Evolutionary conservation across 2,888 invertebrate genomes (phyloP), one percentile per base, ranked within the genome.

Genomic region (Willowsia nigromaculata): DNA sequence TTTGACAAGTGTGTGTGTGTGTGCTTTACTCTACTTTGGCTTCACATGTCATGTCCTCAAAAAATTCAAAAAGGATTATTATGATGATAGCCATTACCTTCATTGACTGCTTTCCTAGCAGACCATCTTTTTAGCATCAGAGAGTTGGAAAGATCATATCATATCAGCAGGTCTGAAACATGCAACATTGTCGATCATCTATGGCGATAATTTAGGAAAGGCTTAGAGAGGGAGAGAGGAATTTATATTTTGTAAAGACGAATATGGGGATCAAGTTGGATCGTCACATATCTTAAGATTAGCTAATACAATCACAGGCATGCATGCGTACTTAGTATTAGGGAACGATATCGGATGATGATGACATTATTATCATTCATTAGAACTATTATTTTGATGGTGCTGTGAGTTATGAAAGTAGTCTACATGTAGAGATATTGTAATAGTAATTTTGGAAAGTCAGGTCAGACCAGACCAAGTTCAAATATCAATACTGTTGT

Each of bases 21-120:
- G 33, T 65, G 37, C 65, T 65, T 65, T 65, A 65, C 65, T 65
- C 65, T 9, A 65, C 33, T 65, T 62, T 37, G 27, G 33, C 33
- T 30, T 65, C 65, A 33, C 65, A 65, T 33, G 65, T 65, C 65
- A 65, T 37, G 65, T 65, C 30, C n/a, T n/a, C 22, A 65, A 37
- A 33, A 11, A n/a, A n/a, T 30, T 65, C 18, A 9, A 37, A 37
- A 37, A 65, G n/a, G 65, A 65, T 65, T 65, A 65, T 65, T 53
- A 7, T 13, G 18, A 56, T n/a, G 56, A 56, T 25, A 25, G 27
- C 25, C 25, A 56, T 22, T 22, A 56, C 18, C 50, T 13, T 56
- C 25, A 25, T 27, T 56, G 56, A 56, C 56, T 56, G 56, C 56
- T 27, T 25, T 13, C 25, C 27, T 56, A 18, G 18, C 43, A 43